phyloP scores from a whole-genome alignment of 2,888 invertebrate species.

The Flabesymbios commensalis region DNA sequence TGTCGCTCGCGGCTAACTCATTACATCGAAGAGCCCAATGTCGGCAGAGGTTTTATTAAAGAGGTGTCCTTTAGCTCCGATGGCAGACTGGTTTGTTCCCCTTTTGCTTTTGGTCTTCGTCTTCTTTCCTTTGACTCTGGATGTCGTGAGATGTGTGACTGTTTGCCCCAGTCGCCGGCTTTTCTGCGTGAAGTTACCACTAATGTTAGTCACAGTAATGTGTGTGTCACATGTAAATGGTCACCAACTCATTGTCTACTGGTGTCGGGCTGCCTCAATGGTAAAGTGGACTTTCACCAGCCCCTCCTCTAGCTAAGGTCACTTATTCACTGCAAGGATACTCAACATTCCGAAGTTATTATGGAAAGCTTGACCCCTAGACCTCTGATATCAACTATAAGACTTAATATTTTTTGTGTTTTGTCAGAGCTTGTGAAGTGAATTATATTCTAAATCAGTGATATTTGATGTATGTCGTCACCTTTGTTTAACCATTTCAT shows the following conservation, averaged over 20 bases:
- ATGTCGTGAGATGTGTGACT: constrained; percentile 78
- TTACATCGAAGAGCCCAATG: constrained; percentile 83
- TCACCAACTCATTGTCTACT: constrained; percentile 83
- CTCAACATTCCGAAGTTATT: too few species aligned
- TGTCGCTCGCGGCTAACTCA: constrained; percentile 78
- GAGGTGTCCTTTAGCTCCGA: constrained; percentile 89
- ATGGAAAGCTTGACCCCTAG: too few species aligned
- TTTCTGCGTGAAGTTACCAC: constrained; percentile 72
- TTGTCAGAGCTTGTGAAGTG: too few species aligned
- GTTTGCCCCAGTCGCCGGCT: constrained; percentile 66
- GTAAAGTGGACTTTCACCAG: constrained; percentile 88
- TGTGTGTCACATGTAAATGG: constrained; percentile 87
- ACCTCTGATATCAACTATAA: too few species aligned
- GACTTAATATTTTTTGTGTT: too few species aligned
- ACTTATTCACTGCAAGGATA: too few species aligned
- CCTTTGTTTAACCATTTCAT: too few species aligned
- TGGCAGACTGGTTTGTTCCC: constrained; percentile 87
- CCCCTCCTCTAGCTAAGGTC: constrained; percentile 64
- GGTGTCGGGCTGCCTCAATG: constrained; percentile 87
- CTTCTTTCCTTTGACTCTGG: constrained; percentile 77
- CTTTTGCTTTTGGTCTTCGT: constrained; percentile 84
- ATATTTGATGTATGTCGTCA: too few species aligned
- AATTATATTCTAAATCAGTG: too few species aligned
- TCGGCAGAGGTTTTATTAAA: constrained; percentile 89
- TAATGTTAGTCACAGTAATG: constrained; percentile 77